phyloP scores from a whole-genome alignment of 2,113 vertebrate genomes.

The Alouatta palliata region DNA sequence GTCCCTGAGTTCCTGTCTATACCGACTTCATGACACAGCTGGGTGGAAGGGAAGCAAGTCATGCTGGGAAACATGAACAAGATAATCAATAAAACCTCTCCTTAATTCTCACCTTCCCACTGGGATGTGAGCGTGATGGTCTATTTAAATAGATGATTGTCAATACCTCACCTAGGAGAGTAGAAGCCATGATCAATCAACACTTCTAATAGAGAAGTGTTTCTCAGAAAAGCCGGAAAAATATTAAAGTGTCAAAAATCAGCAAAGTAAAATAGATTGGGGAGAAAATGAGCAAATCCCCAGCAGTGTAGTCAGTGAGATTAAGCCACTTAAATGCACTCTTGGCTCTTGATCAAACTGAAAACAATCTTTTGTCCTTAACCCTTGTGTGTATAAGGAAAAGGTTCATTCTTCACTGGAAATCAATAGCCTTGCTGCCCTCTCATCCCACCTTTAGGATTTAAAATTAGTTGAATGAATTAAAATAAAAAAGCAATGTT shows the following conservation, averaged over 20 bases:
- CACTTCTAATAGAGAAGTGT: background rate
- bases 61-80: background rate
- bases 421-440: background rate
- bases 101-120: background rate
- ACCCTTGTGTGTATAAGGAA: background rate
- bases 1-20: background rate
- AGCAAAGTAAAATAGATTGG: background rate
- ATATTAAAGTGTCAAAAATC: slow-evolving; percentile 46
- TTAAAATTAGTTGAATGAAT: background rate
- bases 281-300: background rate
- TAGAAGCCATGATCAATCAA: slow-evolving; percentile 25
- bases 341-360: background rate
- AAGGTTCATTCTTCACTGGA: background rate
- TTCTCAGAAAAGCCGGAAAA: slow-evolving; percentile 45
- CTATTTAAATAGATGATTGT: slow-evolving; percentile 10
- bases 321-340: background rate
- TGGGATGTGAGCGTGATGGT: background rate
- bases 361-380: background rate
- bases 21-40: background rate
- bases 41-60: too few species aligned
- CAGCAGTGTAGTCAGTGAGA: background rate
- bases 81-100: background rate
- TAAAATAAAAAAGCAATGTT: background rate
- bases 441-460: background rate
- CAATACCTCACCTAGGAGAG: background rate